phyloP scores from a whole-genome alignment of 2,888 invertebrate species.

The Uropetala carovei region DNA sequence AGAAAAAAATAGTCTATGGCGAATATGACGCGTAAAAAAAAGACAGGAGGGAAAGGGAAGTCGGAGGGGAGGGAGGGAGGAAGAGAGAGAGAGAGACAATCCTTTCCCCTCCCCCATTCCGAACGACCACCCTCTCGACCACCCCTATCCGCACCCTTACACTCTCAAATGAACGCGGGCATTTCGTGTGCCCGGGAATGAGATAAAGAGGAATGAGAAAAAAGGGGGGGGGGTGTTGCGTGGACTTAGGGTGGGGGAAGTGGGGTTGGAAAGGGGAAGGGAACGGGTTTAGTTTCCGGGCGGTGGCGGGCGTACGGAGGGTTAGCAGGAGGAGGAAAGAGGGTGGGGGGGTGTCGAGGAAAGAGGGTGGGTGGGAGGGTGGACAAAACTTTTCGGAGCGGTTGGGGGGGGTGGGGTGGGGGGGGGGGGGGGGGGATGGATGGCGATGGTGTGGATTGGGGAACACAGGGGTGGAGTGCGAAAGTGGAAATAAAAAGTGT shows the following conservation, averaged over 20 bases:
- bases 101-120: too few relatives aligned
- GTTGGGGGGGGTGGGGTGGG: constrained; percentile 4
- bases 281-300: not conserved
- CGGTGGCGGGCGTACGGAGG: not conserved
- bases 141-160: not conserved
- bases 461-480: not conserved
- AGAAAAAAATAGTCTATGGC: not conserved
- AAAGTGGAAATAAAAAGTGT: constrained; percentile 51
- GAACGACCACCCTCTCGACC: not conserved
- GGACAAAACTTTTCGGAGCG: not conserved
- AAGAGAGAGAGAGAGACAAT: too few relatives aligned
- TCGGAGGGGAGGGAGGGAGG: too few relatives aligned
- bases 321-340: not conserved
- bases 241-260: not conserved
- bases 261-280: not conserved
- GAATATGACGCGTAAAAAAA: constrained; percentile 1
- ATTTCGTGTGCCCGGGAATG: not conserved
- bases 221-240: not conserved
- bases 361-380: constrained; percentile 7
- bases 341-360: too few relatives aligned
- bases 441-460: constrained; percentile 45
- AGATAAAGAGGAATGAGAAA: not conserved
- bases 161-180: not conserved
- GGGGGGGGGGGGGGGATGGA: constrained; percentile 29
- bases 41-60: not conserved